These are phyloP conservation scores for Unio pictorum DNA, from an alignment of 2,888 invertebrate genomes.

Conservation along the genomic window DNA sequence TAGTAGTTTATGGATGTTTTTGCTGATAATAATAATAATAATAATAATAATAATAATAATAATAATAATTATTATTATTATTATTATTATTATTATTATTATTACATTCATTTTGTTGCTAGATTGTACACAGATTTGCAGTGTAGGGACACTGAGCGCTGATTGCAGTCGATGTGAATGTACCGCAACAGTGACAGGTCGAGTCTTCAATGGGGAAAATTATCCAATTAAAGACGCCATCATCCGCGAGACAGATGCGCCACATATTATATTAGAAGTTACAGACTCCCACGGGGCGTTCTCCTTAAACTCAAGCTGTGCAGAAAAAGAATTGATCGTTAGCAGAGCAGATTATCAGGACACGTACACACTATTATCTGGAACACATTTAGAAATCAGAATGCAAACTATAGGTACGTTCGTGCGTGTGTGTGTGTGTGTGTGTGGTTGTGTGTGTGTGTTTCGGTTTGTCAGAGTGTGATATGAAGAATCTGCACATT, in stretches of 20 bases:
- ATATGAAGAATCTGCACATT: too few relatives aligned
- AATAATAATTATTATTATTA: too few relatives aligned
- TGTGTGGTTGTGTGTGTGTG: too few relatives aligned
- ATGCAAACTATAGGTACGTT: too few relatives aligned
- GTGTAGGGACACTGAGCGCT: neutral
- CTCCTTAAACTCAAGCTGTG: neutral
- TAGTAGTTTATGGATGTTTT: too few relatives aligned
- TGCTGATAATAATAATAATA: too few relatives aligned
- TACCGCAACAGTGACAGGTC: neutral
- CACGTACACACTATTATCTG: too few relatives aligned
- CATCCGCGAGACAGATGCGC: neutral
- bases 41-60: too few relatives aligned
- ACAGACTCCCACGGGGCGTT: conserved; percentile 1
- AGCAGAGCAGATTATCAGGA: neutral
- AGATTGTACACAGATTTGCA: conserved; percentile 2
- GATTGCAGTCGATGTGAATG: neutral
- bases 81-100: too few relatives aligned
- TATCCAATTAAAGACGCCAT: neutral
- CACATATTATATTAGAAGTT: neutral
- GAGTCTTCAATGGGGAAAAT: neutral
- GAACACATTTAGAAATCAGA: too few relatives aligned
- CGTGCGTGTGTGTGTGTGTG: too few relatives aligned
- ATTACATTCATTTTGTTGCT: neutral
- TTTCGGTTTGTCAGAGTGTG: too few relatives aligned
- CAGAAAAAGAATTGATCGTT: neutral